Base-by-base conservation (phyloP, 2,888 invertebrate genomes). In the Eulithis testata region DNA sequence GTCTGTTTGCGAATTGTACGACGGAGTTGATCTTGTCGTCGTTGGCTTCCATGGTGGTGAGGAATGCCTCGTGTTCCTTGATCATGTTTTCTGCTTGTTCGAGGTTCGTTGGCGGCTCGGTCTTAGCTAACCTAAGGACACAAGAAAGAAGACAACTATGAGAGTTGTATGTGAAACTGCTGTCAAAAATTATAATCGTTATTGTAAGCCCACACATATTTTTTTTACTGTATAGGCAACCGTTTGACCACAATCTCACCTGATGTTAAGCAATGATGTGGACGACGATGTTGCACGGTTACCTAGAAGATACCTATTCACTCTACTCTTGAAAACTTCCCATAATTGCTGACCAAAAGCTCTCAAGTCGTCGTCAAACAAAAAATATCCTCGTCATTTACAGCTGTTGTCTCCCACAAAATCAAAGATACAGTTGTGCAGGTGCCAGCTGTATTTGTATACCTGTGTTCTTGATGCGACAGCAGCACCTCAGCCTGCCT, bases 41-140 rank as follows among this genome's bases (percentile, higher is more conserved):
- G 91, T 99, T 99, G 11, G 99, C 99, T 88, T 99, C 99, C 98
- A 99, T 99, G 4, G 99, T 99, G 0, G 99, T 99, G 79, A 99
- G 96, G 95, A 99, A 99, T 0, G 99, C 98, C 88, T 99, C 99
- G 91, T 99, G 99, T 55, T 98, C 96, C 90, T 99, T 99, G 83
- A 99, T 96, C 84, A 97, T 94, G 86, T 98, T 98, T 88, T 99
- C 99, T 37, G 99, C 99, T 86, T 99, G 98, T 88, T 99, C 99
- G 76, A 99, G 94, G 84, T 97, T 98, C 73, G 96, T 95, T 7
- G 99, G 99, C 3, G 97, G 97, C 83, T 99, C 99, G 84, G 99
- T 98, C 93, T 99, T 99, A 78, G 97, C 97, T 69, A 99, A 94
- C 86, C 92, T 92, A 76, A 52, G 7, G 49, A 50, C 14, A 4